These are phyloP conservation scores for Agriotes lineatus DNA, from an alignment of 2,888 invertebrate genomes.

Conservation along the genomic window DNA sequence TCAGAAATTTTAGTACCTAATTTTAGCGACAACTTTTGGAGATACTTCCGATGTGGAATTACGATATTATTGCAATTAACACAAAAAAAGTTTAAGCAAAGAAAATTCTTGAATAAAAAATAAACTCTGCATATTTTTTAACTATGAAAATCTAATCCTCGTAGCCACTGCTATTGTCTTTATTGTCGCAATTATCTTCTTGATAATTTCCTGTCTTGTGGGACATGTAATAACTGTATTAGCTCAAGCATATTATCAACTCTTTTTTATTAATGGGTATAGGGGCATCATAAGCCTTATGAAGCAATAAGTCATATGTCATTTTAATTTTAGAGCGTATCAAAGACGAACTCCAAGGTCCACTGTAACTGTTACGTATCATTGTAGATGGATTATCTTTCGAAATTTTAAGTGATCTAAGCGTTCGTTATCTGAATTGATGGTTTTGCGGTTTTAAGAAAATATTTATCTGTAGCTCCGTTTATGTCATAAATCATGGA, in stretches of 20 bases:
- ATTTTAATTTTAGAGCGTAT: too few relatives aligned
- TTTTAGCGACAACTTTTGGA: too few relatives aligned
- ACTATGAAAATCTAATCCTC: background rate
- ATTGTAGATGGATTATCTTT: background rate
- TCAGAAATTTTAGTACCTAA: too few relatives aligned
- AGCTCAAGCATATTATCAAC: constrained; percentile 2
- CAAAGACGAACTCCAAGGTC: background rate
- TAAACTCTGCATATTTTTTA: background rate
- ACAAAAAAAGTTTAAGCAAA: background rate
- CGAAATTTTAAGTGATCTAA: background rate
- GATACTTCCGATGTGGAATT: too few relatives aligned
- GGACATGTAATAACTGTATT: constrained; percentile 11
- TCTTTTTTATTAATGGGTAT: too few relatives aligned
- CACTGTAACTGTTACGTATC: background rate
- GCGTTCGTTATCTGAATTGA: background rate
- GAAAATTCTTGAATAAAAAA: background rate
- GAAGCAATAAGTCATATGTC: too few relatives aligned
- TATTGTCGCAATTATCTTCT: background rate
- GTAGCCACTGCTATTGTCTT: constrained; percentile 1
- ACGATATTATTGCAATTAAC: too few relatives aligned
- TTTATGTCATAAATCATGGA: background rate
- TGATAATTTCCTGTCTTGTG: constrained; percentile 12
- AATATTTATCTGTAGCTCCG: background rate
- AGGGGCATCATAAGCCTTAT: too few relatives aligned
- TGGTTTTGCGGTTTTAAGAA: background rate